Evolutionary conservation across 2,888 invertebrate genomes (phyloP).

Genomic region (Linnaemya vulpina): DNA sequence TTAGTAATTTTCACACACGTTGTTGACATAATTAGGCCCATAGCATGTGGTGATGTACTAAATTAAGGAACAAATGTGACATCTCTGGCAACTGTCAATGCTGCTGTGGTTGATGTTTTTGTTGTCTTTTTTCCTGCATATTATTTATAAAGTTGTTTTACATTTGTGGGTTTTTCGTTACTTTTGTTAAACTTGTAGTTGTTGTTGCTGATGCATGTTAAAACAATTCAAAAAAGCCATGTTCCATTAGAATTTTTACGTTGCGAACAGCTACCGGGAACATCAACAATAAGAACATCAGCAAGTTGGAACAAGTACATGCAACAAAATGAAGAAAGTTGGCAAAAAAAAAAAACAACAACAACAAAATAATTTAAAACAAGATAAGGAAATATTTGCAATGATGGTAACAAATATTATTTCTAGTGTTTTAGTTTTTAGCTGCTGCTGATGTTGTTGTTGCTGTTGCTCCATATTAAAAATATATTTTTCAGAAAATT

Average conservation of each 20-base stretch:
- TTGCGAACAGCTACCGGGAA: slow-evolving; percentile 37
- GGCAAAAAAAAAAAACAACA: too few species aligned
- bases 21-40: too few species aligned
- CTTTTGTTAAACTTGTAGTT: slow-evolving; percentile 40
- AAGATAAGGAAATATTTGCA: slow-evolving; percentile 31
- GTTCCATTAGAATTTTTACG: slow-evolving; percentile 45
- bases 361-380: too few species aligned
- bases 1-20: too few species aligned
- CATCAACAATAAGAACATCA: slow-evolving; percentile 21
- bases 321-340: background rate
- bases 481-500: background rate
- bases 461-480: slow-evolving; percentile 22
- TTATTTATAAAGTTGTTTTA: slow-evolving; percentile 79
- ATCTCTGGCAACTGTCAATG: slow-evolving; percentile 14
- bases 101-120: slow-evolving; percentile 63
- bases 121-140: slow-evolving; percentile 67
- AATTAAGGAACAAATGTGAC: too few species aligned
- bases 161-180: slow-evolving; percentile 75
- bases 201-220: slow-evolving; percentile 40
- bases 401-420: slow-evolving; percentile 15
- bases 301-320: slow-evolving; percentile 26
- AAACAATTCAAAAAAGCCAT: slow-evolving; percentile 53
- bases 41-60: too few species aligned
- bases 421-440: slow-evolving; percentile 4
- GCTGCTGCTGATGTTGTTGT: background rate